Base-by-base conservation (phyloP, 2,888 invertebrate species). In the Sinelater perroti region DNA sequence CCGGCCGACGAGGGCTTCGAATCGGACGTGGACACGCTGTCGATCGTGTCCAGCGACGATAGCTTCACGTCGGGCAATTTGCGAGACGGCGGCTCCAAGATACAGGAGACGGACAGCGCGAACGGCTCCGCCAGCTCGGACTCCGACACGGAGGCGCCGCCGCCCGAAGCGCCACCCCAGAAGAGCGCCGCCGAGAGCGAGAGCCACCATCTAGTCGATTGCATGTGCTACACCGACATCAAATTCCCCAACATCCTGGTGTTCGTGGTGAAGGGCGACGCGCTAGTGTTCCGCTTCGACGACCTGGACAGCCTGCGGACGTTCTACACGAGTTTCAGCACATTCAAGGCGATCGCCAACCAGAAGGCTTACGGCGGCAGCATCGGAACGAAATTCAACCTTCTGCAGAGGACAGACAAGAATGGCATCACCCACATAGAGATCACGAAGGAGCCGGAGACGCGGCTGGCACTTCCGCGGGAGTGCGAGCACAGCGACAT, bases 391-490 rank as follows among this genome's bases (percentile, higher is more conserved):
- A 74, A 69, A 52, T 81, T 78, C 66, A 81, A 80, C 65, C 67
- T 81, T 36, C 65, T 81, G 13, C 81, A 81, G 60, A 72, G 80
- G 35, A 80, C 79, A 17, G 81, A 81, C 63, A 73, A 73, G 11
- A 79, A 81, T 66, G 81, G 81, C 3, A 75, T 81, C 1, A 82
- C 81, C 1, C 81, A 82, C 63, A 81, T 82, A 47, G 79, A 81
- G 62, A 79, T 82, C 13, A 72, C 73, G 13, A 68, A 72, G 44
- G 67, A 70, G 49, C 66, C 72, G n/a, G 64, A 66, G 45, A 64
- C 63, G 18, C 55, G 54, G 31, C 35, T 61, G 28, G 13, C 52
- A 35, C 38, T 57, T 21, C 35, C 54, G 49, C 35, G 56, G 35
- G 52, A 61, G 36, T 31, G 21, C 30, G 70, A 69, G 38, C 66